Base-by-base conservation (phyloP, 2,888 invertebrate species). In the Allophyes oxyacanthae region DNA sequence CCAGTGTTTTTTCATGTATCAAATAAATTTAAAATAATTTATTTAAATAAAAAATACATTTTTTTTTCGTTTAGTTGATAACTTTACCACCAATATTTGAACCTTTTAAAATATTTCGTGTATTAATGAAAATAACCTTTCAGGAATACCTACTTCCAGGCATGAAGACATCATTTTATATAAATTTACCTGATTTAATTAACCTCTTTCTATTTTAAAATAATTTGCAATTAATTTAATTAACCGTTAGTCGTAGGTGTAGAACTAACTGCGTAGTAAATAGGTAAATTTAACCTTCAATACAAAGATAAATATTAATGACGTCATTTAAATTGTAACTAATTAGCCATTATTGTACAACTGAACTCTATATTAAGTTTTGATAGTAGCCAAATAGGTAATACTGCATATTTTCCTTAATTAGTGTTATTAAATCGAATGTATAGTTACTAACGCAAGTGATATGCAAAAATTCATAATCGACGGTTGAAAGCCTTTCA, bases 321-420 rank as follows among this genome's bases (percentile, higher is more conserved):
- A 32, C 34, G 25, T 48, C 25, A 34, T 5, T 0, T 11, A 0
- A 20, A 10, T 6, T 7, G 0, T 11, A 1, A 6, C 28, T 56
- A 55, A 52, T 62, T 28, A 41, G 11, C 36, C 37, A 54, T 41
- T 50, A 67, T 48, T 55, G 46, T 4, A 9, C 28, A 0, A 13
- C 9, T 42, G 6, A 32, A 37, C n/a, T 38, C 15, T 30, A 28
- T 38, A 30, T 57, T 57, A 50, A 37, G 14, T 26, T 1, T 20
- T 30, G 25, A 43, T 20, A 55, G 36, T 50, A 40, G 37, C 45
- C 6, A 64, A 66, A 64, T 52, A 48, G 48, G 48, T 44, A 37
- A n/a, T 8, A n/a, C 1, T 2, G 15, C 15, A 5, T 6, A n/a
- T 69, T 66, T 66, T 66, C 70, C 66, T 64, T 53, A 38, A 59